A percentile compares a stretch with the other conserved stretches of the same genome.
Evolutionary conservation across 2,888 invertebrate species (phyloP).

Genomic region (Limnephilus auricula): DNA sequence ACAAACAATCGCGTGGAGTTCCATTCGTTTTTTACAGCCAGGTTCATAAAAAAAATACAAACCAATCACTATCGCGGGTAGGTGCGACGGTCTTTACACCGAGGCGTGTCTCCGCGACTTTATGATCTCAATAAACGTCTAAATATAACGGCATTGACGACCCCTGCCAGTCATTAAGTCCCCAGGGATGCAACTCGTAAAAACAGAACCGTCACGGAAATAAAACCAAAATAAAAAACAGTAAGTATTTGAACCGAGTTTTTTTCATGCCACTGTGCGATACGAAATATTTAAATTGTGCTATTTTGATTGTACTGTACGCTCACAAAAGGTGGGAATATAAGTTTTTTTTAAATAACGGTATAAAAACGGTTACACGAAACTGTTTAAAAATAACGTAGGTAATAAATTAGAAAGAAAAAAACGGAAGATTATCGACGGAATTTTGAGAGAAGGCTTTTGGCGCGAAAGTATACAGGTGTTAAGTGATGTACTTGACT

Average conservation of each 20-base stretch:
- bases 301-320: neutral
- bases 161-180: neutral
- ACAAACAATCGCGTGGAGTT: neutral
- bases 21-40: neutral
- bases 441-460: too few species aligned
- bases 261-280: neutral
- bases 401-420: too few species aligned
- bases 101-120: neutral
- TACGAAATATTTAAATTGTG: neutral
- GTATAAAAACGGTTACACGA: too few species aligned
- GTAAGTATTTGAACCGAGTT: neutral
- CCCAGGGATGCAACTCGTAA: constrained; percentile 26
- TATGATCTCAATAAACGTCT: neutral
- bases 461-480: too few species aligned
- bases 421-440: too few species aligned
- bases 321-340: too few species aligned
- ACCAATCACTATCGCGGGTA: neutral
- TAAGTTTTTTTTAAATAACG: too few species aligned
- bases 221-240: neutral
- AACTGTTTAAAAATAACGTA: too few species aligned
- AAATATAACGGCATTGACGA: constrained; percentile 22
- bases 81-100: neutral
- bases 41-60: neutral
- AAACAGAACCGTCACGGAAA: constrained; percentile 6
- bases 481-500: too few species aligned